These are phyloP conservation scores for Prorops nasuta DNA, from an alignment of 1,140 invertebrate genomes.

Conservation along the genomic window DNA sequence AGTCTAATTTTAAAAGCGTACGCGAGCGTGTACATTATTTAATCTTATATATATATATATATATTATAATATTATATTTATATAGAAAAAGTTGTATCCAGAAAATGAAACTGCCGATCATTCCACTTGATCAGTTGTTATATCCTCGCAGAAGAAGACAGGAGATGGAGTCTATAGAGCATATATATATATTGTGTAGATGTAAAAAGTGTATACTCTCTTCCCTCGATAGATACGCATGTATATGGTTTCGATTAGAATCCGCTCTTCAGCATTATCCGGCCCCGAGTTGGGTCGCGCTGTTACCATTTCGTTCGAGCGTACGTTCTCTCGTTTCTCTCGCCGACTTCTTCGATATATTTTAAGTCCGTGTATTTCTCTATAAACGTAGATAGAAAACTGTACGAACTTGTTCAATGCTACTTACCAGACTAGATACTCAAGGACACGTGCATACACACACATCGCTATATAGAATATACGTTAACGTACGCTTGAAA, in stretches of 20 bases:
- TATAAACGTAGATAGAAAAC: too few relatives aligned
- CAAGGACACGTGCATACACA: too few relatives aligned
- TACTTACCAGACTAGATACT: too few relatives aligned
- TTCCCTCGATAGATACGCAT: constrained; percentile 12
- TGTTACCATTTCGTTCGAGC: constrained; percentile 9
- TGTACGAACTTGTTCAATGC: too few relatives aligned
- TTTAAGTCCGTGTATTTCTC: too few relatives aligned
- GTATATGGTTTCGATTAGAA: constrained; percentile 7
- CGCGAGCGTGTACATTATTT: too few relatives aligned
- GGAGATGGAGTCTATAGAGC: neutral
- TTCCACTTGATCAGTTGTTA: constrained; percentile 18
- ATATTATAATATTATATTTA: neutral
- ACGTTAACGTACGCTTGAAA: too few relatives aligned
- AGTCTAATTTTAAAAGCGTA: too few relatives aligned
- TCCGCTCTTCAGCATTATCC: constrained; percentile 8
- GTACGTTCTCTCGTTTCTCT: constrained; percentile 3
- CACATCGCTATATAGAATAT: too few relatives aligned
- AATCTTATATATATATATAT: neutral
- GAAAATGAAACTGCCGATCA: constrained; percentile 8
- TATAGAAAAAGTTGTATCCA: too few relatives aligned
- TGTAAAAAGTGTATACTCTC: constrained; percentile 15
- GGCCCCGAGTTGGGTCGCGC: constrained; percentile 3
- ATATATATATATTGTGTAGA: constrained; percentile 12
- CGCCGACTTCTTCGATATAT: too few relatives aligned
- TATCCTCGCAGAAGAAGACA: constrained; percentile 9